Evolutionary conservation across 2,888 invertebrate species (phyloP), one percentile per base, ranked within the genome.

Genomic region (Chironomus tentans): DNA sequence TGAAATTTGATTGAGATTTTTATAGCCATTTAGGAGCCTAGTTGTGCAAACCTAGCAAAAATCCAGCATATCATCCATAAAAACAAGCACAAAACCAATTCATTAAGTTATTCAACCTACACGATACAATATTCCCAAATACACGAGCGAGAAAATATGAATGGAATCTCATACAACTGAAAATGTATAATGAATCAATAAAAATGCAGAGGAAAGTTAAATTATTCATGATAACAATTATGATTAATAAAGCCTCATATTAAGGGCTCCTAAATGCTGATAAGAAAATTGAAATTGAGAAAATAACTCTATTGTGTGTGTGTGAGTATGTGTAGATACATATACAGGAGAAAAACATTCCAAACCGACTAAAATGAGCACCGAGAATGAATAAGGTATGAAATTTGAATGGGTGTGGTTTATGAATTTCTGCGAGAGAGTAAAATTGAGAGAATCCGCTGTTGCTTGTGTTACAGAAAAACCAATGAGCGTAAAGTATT

Each of bases 401-500:
- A 18, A 7, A 50, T 50, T n/a, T 50, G n/a, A 15, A 15, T 56
- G 15, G 56, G 56, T 56, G 56, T 56, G 56, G 56, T 56, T 56
- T 56, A 56, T 56, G 18, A 38, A 10, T 38, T 38, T 38, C 10
- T 15, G 7, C 15, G 15, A 56, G 56, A 56, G 15, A 50, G 15
- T 5, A 50, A 15, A 50, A 50, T 50, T 56, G 56, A 56, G 56
- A 56, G 15, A 56, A 56, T 56, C 4, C 15, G 38, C 38, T 38
- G 38, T 38, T 38, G 38, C 38, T 28, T 15, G 13, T 21, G 24
- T 15, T 15, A 61, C 61, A 72, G 18, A 56, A 71, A 48, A 15
- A 61, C 72, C 72, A 72, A 72, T 72, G 72, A 72, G 46, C 15
- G 24, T 15, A 18, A 24, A 12, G 70, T 24, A 70, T 70, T 70